Evolutionary conservation across 2,888 invertebrate species (phyloP), one percentile per base, ranked within the genome.

Genomic region (Eupithecia abbreviata): DNA sequence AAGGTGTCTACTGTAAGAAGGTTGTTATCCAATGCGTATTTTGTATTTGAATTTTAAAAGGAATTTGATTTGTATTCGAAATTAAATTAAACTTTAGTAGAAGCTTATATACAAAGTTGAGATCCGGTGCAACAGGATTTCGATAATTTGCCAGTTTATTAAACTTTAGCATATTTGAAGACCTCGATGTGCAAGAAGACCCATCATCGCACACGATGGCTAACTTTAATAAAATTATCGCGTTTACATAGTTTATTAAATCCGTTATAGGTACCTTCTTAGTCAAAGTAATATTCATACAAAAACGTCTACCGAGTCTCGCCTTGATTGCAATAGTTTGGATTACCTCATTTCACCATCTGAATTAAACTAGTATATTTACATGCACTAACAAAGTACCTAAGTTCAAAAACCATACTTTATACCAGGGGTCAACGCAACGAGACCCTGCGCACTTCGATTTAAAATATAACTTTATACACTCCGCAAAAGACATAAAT

Each of bases 211-310:
- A 49, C 84, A 88, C 88, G 90, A 88, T 90, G 15, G 6, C 42
- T 42, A 90, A 92, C 90, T 89, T 88, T 89, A 88, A 92, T 91
- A 91, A 91, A 91, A 92, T 91, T 89, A 91, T 66, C 65, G 51
- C 42, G 68, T 74, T 62, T 66, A 42, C 12, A 72, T 41, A 30
- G 66, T 45, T 13, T 87, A 85, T 83, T 83, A 85, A 84, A 86
- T 87, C 85, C 85, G 84, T 86, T 80, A 80, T 80, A 79, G 10
- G 55, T 18, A 18, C 71, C 51, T 42, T 66, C 15, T 66, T 66
- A 42, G 66, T 66, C 42, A 42, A 42, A 66, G 66, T 42, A 7
- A 66, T 66, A 42, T 66, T 66, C 66, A 66, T 66, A 66, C 66
- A 66, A 66, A 42, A 42, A 15, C 41, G 4, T 66, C 7, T 42